Conservation (phyloP, 2,113 vertebrate species). For the Coptodon rendalli region DNA sequence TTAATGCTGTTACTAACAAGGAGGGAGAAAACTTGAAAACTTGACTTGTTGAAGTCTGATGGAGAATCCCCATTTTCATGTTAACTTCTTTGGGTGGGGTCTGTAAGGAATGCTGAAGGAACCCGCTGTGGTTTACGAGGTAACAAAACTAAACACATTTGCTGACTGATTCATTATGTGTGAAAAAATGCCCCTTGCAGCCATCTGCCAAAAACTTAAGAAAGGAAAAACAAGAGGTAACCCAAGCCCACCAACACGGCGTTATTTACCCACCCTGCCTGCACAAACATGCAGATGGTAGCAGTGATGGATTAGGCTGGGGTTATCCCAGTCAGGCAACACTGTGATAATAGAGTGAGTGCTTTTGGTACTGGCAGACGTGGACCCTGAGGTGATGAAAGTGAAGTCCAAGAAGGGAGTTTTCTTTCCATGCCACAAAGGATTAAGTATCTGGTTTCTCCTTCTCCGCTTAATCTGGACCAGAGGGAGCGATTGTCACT, state of each 20-base stretch:
- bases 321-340: constrained; percentile 54
- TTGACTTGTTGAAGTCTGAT: neutral
- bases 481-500: constrained; percentile 45
- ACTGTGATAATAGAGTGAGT: constrained; percentile 37
- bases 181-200: constrained; percentile 39
- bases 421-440: constrained; percentile 53
- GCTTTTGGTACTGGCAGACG: constrained; percentile 20
- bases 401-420: constrained; percentile 46
- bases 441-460: constrained; percentile 66
- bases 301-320: constrained; percentile 68
- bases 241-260: constrained; percentile 56
- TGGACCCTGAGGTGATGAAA: constrained; percentile 58
- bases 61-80: neutral
- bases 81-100: constrained; percentile 37
- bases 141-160: constrained; percentile 56
- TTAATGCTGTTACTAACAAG: neutral
- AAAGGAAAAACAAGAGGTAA: constrained; percentile 29
- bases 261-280: constrained; percentile 64
- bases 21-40: neutral
- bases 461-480: constrained; percentile 50
- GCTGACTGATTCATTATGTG: constrained; percentile 67
- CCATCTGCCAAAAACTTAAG: constrained; percentile 40
- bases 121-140: constrained; percentile 46
- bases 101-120: constrained; percentile 30
- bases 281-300: constrained; percentile 63